These are phyloP conservation scores for Montifringilla adamsi DNA, from an alignment of 2,113 vertebrate species.

Conservation along the genomic window DNA sequence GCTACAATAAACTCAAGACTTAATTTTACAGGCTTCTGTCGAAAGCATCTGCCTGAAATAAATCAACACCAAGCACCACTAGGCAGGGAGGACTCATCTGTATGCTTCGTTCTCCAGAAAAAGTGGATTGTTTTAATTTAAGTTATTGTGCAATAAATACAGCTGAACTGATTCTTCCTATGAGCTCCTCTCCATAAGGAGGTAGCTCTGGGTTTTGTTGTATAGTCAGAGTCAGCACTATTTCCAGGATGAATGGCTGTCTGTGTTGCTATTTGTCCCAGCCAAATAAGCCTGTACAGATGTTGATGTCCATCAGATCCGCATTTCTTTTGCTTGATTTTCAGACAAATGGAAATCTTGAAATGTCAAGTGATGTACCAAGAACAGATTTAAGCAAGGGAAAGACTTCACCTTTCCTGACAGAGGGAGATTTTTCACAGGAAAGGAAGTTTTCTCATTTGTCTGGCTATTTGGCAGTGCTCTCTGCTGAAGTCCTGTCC, in stretches of 20 bases:
- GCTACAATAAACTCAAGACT: slow-evolving; percentile 77
- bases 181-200: background rate
- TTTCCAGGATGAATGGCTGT: background rate
- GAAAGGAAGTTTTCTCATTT: background rate
- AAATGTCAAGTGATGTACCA: slow-evolving; percentile 13
- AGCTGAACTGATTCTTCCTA: background rate
- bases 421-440: background rate
- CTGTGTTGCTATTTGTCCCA: background rate
- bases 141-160: slow-evolving; percentile 4
- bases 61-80: slow-evolving; percentile 72
- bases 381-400: background rate
- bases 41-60: slow-evolving; percentile 84
- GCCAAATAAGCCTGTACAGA: slow-evolving; percentile 47
- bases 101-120: slow-evolving; percentile 36
- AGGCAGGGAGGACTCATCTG: slow-evolving; percentile 23
- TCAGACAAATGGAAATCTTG: slow-evolving; percentile 42
- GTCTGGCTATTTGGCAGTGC: background rate
- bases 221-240: background rate
- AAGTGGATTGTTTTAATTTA: slow-evolving; percentile 62
- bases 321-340: slow-evolving; percentile 34
- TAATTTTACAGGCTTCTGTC: slow-evolving; percentile 84
- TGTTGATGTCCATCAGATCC: slow-evolving; percentile 48
- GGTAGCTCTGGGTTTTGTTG: background rate
- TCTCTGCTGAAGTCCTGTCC: background rate
- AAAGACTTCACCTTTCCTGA: background rate